Evolutionary conservation across 1,140 invertebrate genomes (phyloP), one percentile per base, ranked within the genome.

Genomic region (Chymomyza costata): DNA sequence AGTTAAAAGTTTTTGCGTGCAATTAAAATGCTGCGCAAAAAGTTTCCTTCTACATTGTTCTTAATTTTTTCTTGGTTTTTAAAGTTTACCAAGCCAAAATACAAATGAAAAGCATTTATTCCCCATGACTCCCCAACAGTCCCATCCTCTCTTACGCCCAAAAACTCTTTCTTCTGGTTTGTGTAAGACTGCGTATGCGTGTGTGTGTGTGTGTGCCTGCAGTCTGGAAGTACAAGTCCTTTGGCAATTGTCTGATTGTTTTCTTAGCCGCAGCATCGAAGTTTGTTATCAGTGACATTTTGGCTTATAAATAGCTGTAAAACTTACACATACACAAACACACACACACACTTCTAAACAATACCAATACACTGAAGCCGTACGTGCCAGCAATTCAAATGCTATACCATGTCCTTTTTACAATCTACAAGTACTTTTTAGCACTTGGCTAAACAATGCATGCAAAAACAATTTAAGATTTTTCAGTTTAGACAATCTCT

Each of bases 21-120:
- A 76, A 76, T 76, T 76, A 76, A 76, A 76, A 78, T 76, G 71
- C 71, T 76, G 71, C 71, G 71, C 71, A 71, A 76, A 76, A 76
- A 76, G 62, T 76, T 76, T 71, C 53, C 71, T 58, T 66, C 48
- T 49, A 78, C 71, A 76, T 76, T 76, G 71, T 76, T 78, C 71
- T 66, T 76, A 78, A 70, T 78, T 71, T 78, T 70, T 76, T 66
- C 45, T 61, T 51, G 50, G 57, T 65, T 76, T 70, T 66, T 70
- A 53, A 56, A 76, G 70, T 76, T 76, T 76, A 53, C 70, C 57
- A 59, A 78, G 71, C 62, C 71, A 58, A 76, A 76, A 78, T 78
- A 76, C 73, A 71, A 76, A 78, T 76, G 73, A 71, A 78, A 56
- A 55, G 49, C 54, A 76, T 76, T 76, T 61, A 70, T 61, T 76